Conservation (phyloP, 2,888 invertebrate genomes). For the Pristionchus mayeri region DNA sequence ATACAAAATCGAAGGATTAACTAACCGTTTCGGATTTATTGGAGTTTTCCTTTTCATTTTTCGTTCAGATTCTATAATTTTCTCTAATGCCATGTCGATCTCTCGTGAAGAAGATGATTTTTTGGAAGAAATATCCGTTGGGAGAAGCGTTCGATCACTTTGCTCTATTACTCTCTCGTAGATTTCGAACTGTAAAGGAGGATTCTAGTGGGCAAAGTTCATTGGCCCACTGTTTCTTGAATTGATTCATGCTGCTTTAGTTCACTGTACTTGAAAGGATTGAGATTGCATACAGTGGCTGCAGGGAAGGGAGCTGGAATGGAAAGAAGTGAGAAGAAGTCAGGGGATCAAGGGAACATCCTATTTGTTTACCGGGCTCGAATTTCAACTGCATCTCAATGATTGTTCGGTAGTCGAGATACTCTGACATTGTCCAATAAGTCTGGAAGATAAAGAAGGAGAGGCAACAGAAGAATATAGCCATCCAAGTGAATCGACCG, state of each 20-base stretch:
- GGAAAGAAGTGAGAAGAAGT: neutral
- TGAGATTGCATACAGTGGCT: slow-evolving; percentile 73
- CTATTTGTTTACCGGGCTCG: slow-evolving; percentile 74
- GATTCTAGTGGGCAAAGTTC: neutral
- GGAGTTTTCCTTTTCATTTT: slow-evolving; percentile 5
- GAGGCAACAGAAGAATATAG: slow-evolving; percentile 59
- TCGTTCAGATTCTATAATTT: neutral
- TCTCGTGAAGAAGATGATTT: slow-evolving; percentile 28
- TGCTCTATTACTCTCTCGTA: slow-evolving; percentile 61
- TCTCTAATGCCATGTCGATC: slow-evolving; percentile 24
- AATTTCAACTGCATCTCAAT: slow-evolving; percentile 76
- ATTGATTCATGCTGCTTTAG: slow-evolving; percentile 72
- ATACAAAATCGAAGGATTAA: neutral
- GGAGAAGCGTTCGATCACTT: neutral
- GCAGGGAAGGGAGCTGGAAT: slow-evolving; percentile 71
- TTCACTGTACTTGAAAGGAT: slow-evolving; percentile 73
- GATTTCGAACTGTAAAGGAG: slow-evolving; percentile 65
- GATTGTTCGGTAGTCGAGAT: slow-evolving; percentile 74
- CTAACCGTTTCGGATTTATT: neutral
- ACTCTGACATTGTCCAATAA: slow-evolving; percentile 75
- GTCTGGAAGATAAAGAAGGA: slow-evolving; percentile 72
- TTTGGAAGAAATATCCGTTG: neutral
- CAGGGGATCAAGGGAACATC: no score
- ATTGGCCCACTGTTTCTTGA: slow-evolving; percentile 69
- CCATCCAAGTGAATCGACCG: slow-evolving; percentile 64